Percentiles rank a stretch among this genome's conserved stretches.
Evolutionary conservation across 1,140 invertebrate genomes (phyloP).

Genomic region (Aphaenogaster ashmeadi): DNA sequence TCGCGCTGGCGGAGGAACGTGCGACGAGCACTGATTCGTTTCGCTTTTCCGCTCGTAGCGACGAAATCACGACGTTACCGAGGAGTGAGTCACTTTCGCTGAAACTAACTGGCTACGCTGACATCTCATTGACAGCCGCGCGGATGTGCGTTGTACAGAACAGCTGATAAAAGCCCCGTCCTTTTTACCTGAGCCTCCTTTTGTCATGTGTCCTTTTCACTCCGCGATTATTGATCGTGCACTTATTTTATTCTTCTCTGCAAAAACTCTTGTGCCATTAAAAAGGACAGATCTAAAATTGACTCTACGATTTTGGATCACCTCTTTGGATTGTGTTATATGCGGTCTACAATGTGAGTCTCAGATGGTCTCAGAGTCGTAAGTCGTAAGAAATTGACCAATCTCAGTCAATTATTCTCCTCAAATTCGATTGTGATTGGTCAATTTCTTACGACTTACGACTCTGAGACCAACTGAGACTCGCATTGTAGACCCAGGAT

Average conservation of each 20-base stretch:
- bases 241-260: background rate
- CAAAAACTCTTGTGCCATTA: background rate
- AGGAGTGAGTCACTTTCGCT: slow-evolving; percentile 20
- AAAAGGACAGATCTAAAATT: slow-evolving; percentile 35
- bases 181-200: background rate
- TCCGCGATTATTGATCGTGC: slow-evolving; percentile 6
- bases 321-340: background rate
- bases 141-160: slow-evolving; percentile 17
- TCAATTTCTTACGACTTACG: no score
- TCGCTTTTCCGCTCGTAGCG: background rate
- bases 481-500: no score
- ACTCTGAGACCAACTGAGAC: no score
- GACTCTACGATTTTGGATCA: background rate
- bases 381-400: no score
- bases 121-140: slow-evolving; percentile 34
- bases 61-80: background rate
- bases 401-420: no score
- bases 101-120: background rate
- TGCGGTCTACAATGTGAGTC: no score
- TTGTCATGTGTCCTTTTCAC: background rate
- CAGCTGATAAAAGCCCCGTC: slow-evolving; percentile 44
- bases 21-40: background rate
- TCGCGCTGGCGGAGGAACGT: background rate
- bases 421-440: no score
- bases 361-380: no score